Conservation (phyloP, 2,797 vertebrate species). For the Sternotherus odoratus region DNA sequence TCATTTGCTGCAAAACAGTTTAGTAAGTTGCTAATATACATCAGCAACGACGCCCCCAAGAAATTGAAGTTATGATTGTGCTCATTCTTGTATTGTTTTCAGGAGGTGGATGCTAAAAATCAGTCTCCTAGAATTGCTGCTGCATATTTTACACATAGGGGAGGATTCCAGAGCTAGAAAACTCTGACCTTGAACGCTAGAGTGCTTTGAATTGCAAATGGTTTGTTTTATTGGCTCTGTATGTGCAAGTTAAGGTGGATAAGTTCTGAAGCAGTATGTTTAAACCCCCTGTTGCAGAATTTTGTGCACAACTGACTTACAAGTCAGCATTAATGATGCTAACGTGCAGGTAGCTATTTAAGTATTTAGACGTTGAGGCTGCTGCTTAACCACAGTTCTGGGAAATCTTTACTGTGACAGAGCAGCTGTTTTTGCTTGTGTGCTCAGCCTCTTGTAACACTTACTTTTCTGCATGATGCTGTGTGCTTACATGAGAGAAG, state of each 20-base stretch:
- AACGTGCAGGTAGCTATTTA: background rate
- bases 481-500: background rate
- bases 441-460: background rate
- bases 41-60: conserved; percentile 29
- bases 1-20: conserved; percentile 64
- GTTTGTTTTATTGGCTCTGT: conserved; percentile 6
- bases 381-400: conserved; percentile 10
- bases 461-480: background rate
- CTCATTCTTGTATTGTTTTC: conserved; percentile 5
- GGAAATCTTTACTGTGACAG: background rate
- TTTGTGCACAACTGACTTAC: background rate
- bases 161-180: conserved; percentile 8
- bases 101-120: background rate
- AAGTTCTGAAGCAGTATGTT: conserved; percentile 4
- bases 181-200: conserved; percentile 28
- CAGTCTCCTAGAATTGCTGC: background rate
- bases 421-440: background rate
- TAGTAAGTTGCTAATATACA: conserved; percentile 16
- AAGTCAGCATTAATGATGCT: conserved; percentile 18
- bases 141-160: background rate
- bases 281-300: conserved; percentile 35
- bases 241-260: background rate
- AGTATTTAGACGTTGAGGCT: background rate
- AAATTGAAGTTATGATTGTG: conserved; percentile 34
- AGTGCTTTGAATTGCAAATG: conserved; percentile 48